phyloP scores from a whole-genome alignment of 2,888 invertebrate species.

The Eubasilissa splendida region DNA sequence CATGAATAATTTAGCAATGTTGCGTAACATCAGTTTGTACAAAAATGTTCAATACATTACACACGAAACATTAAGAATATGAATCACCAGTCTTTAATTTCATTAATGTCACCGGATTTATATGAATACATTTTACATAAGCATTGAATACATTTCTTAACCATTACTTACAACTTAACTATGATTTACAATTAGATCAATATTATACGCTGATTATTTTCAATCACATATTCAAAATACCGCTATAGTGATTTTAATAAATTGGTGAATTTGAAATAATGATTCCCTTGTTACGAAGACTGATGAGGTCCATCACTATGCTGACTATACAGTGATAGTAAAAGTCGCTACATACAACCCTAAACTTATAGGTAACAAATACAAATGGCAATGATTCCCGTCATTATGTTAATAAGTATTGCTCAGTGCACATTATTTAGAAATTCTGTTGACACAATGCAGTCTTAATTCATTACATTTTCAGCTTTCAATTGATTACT shows the following conservation, averaged over 20 bases:
- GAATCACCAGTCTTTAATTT: constrained; percentile 40
- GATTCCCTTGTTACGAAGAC: constrained; percentile 22
- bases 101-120: constrained; percentile 26
- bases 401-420: neutral
- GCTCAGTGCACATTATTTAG: too few species aligned
- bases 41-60: constrained; percentile 10
- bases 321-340: constrained; percentile 21
- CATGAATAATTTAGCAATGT: constrained; percentile 6
- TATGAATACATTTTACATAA: constrained; percentile 30
- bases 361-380: constrained; percentile 32
- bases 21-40: neutral
- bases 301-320: constrained; percentile 34
- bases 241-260: constrained; percentile 19
- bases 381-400: constrained; percentile 29
- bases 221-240: constrained; percentile 28
- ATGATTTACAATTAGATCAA: constrained; percentile 23
- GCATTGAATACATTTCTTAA: constrained; percentile 30
- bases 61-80: constrained; percentile 25
- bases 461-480: too few species aligned
- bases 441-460: too few species aligned
- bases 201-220: constrained; percentile 21
- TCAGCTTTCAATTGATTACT: too few species aligned
- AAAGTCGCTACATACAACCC: constrained; percentile 14
- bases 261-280: constrained; percentile 13
- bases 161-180: constrained; percentile 13